A percentile compares a stretch with the other conserved stretches of the same genome.
These are phyloP conservation scores for Sebastes hubbsi DNA, from an alignment of 2,797 vertebrate genomes.

Conservation along the genomic window DNA sequence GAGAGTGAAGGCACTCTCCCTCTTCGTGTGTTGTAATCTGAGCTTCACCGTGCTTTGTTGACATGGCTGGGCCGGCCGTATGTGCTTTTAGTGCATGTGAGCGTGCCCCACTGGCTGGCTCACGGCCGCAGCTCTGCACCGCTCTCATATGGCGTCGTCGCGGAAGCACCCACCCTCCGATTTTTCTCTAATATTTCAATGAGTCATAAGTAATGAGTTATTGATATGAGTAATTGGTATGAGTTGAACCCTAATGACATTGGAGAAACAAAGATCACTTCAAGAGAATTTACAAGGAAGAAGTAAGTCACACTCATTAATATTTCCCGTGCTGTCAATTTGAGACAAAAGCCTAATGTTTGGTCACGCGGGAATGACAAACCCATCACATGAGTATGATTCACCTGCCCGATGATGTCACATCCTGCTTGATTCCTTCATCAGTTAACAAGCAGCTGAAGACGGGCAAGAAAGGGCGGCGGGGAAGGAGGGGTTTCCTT, in stretches of 20 bases:
- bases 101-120: too few species aligned
- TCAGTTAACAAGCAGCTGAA: slow-evolving; percentile 69
- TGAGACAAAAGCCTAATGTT: slow-evolving; percentile 16
- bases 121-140: too few species aligned
- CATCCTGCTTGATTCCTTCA: slow-evolving; percentile 67
- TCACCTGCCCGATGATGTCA: slow-evolving; percentile 69
- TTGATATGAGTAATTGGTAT: neutral
- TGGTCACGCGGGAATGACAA: slow-evolving; percentile 48
- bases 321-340: slow-evolving; percentile 16
- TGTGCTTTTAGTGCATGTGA: too few species aligned
- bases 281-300: neutral
- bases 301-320: neutral
- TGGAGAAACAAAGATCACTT: neutral
- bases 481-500: slow-evolving; percentile 14
- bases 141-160: too few species aligned
- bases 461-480: slow-evolving; percentile 59
- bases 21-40: too few species aligned
- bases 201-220: neutral
- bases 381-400: slow-evolving; percentile 50
- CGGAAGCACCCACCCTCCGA: too few species aligned
- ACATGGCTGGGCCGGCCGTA: too few species aligned
- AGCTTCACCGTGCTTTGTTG: too few species aligned
- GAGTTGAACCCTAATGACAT: neutral
- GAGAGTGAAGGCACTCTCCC: too few species aligned
- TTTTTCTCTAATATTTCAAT: neutral